Percentiles rank a stretch among this genome's conserved stretches.
phyloP scores from a whole-genome alignment of 2,113 vertebrate genomes.

The Brachypodius melanocephalos region DNA sequence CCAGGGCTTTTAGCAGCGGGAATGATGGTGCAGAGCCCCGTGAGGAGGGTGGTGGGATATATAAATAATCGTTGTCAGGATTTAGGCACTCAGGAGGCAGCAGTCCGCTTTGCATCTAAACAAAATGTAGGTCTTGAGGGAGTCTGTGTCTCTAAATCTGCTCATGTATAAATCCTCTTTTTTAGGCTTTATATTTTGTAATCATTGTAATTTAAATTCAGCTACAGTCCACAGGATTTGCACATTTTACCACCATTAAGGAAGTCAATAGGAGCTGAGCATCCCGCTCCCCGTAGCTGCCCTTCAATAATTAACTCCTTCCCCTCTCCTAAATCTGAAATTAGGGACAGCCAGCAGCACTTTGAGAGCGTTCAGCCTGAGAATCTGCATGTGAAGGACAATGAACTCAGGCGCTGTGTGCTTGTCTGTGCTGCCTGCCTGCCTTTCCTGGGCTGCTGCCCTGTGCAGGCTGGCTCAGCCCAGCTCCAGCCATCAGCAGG shows the following conservation, averaged over 20 bases:
- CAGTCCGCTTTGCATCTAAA: constrained; percentile 39
- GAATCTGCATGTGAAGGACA: background rate
- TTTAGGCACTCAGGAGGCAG: background rate
- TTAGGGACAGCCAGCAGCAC: background rate
- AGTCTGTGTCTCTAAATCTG: constrained; percentile 45
- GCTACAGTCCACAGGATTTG: constrained; percentile 34
- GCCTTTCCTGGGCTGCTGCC: background rate
- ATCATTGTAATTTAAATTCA: constrained; percentile 54
- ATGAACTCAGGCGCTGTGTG: fast-evolving
- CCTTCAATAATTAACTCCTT: constrained; percentile 37
- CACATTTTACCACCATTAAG: constrained; percentile 41
- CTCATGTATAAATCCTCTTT: constrained; percentile 61
- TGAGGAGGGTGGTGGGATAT: background rate
- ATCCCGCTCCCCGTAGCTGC: background rate
- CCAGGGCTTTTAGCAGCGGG: background rate
- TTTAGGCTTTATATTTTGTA: constrained; percentile 51
- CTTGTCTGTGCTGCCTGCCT: background rate
- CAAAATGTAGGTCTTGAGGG: constrained; percentile 50
- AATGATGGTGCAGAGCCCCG: background rate
- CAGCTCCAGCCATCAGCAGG: background rate
- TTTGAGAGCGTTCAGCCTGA: background rate
- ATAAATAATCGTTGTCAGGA: background rate
- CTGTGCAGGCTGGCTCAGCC: background rate
- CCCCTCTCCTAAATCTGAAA: background rate
- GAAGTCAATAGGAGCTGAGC: constrained; percentile 14